Evolutionary conservation across 2,888 invertebrate species (phyloP).

Genomic region (Lithodes maja): DNA sequence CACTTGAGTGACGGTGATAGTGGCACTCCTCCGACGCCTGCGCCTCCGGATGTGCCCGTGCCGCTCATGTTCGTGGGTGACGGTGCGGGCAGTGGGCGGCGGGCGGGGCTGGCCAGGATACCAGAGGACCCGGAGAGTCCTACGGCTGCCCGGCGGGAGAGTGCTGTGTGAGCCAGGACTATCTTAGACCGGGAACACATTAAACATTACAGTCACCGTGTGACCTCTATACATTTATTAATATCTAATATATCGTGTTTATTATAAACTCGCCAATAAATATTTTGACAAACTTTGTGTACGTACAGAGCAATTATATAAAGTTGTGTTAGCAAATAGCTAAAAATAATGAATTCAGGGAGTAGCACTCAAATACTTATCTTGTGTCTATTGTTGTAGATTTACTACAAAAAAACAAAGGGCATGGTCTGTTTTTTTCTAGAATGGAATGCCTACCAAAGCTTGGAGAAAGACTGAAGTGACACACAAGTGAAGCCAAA

Average conservation of each 20-base stretch:
- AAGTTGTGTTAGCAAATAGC: neutral
- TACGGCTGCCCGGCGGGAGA: slow-evolving; percentile 43
- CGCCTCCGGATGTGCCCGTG: slow-evolving; percentile 43
- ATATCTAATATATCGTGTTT: slow-evolving; percentile 7
- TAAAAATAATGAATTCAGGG: neutral
- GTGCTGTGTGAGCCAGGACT: slow-evolving; percentile 46
- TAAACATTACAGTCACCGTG: slow-evolving; percentile 19
- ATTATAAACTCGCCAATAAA: neutral
- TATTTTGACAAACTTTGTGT: neutral
- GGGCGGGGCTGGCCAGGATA: slow-evolving; percentile 32
- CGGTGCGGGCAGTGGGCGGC: neutral
- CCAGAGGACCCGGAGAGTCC: slow-evolving; percentile 59
- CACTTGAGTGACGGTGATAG: slow-evolving; percentile 43
- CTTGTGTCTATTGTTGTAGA: neutral
- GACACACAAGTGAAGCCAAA: too few species aligned
- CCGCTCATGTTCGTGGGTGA: slow-evolving; percentile 45
- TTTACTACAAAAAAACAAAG: neutral
- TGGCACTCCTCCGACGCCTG: slow-evolving; percentile 49
- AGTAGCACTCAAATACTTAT: neutral
- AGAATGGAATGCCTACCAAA: too few species aligned
- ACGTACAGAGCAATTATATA: neutral
- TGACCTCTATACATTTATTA: slow-evolving; percentile 17
- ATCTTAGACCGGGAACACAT: slow-evolving; percentile 3
- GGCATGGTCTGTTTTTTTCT: too few species aligned
- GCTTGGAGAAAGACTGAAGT: too few species aligned